Conservation (phyloP, 2,113 vertebrate species). For the Gymnobelideus leadbeateri region DNA sequence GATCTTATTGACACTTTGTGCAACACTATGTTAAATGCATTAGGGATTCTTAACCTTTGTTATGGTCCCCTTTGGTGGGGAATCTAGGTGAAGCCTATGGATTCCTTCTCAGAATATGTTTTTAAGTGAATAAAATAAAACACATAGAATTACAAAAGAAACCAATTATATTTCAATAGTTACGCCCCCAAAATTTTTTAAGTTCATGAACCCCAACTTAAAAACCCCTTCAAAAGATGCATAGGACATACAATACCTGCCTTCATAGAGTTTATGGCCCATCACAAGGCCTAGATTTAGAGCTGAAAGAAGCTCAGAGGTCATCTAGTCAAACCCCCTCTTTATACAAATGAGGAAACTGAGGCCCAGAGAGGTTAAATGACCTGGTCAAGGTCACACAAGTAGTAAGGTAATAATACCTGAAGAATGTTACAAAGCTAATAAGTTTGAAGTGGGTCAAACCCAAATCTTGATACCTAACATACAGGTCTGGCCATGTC, state of each 20-base stretch:
- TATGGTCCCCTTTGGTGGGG: background rate
- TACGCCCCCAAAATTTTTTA: background rate
- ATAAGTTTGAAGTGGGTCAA: background rate
- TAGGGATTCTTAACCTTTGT: background rate
- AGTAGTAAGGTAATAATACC: no score
- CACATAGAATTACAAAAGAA: background rate
- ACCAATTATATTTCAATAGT: background rate
- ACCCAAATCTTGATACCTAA: background rate
- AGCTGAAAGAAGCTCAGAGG: background rate
- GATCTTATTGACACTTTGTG: background rate
- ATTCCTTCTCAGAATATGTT: background rate
- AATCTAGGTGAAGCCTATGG: background rate
- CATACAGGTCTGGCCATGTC: background rate
- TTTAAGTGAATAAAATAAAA: background rate
- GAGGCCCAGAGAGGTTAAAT: background rate
- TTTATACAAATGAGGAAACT: background rate
- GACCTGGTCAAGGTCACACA: no score
- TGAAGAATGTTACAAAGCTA: no score
- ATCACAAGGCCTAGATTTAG: background rate
- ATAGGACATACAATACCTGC: background rate
- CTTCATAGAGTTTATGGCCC: background rate
- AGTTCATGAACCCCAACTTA: background rate
- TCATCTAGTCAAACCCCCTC: background rate
- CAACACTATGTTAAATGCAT: background rate
- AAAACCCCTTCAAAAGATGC: background rate